Base-by-base conservation (phyloP, 2,797 vertebrate species). In the Vespertilio murinus region DNA sequence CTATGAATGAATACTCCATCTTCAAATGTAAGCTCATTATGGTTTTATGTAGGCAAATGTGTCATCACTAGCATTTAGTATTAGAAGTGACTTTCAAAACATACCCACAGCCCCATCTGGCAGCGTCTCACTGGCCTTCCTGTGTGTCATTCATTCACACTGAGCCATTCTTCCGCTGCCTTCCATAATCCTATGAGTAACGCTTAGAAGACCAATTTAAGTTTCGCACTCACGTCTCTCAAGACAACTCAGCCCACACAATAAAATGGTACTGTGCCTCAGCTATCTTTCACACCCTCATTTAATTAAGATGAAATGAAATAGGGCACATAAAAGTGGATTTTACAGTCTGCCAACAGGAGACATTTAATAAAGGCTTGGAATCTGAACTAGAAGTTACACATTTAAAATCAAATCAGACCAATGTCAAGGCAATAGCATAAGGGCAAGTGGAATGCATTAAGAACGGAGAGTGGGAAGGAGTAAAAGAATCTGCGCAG, bases 21-120 rank as follows among this genome's bases (percentile, higher is more conserved):
- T 93, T 78, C 70, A 94, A 83, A 77, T 35, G 18, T 80, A 91
- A 94, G 61, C 35, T 90, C 88, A 28, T 65, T 49, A 67, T 52
- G 30, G 73, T 40, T 90, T 25, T 40, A 25, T 35, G 5, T 17
- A 85, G 28, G 80, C 69, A 78, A 92, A 54, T 33, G 23, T 49
- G 35, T 74, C 56, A 69, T 35, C 8, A 30, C 14, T 25, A 65
- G 54, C 74, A 73, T 6, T 70, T 28, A 65, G 17, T 17, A 11
- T 64, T 70, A 85, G 67, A 84, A 33, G 28, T 59, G 38, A 85
- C 81, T 93, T 81, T 71, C 33, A 90, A 64, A 81, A n/a, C 59
- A 83, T 9, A 54, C n/a, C 78, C 2, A 73, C 11, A 54, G 88
- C 13, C 65, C 69, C 77, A 61, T 23, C 61, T 23, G 54, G 35